Base-by-base conservation (phyloP, 1,140 invertebrate species). In the Littorina saxatilis region DNA sequence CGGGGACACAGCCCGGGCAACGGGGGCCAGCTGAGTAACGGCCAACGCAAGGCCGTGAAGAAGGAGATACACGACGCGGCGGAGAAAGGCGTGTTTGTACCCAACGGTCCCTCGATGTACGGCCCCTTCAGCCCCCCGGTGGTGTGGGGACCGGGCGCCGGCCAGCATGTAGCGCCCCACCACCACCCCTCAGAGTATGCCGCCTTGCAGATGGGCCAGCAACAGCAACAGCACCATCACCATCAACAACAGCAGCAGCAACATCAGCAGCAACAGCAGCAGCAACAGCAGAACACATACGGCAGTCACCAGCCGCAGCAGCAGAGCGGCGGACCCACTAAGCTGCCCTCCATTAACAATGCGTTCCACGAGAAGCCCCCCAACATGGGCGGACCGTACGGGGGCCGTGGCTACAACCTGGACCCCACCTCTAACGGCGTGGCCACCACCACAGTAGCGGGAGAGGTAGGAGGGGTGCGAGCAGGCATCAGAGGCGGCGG, bases 111-210 rank as follows among this genome's bases (percentile, higher is more conserved):
- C 23, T 68, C 80, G 2, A 43, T 70, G 74, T 82, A 82, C 61
- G 73, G 61, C 23, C 73, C 73, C 27, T 82, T 68, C 63, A 76
- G 66, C n/a, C 37, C 73, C 11, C 50, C 80, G 1, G 43, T 82
- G 29, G 17, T 75, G 58, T 82, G 80, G 80, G 80, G 74, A 32
- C 76, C 76, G 13, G 39, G 27, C 39, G 39, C 27, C 17, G 50
- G 55, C 15, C 55, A 63, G 55, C n/a, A n/a, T n/a, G n/a, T n/a
- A n/a, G n/a, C n/a, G n/a, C 70, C 39, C 35, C 4, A 43, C 23
- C 58, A 61, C 58, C 70, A 73, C 40, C 39, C 39, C 23, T 3
- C 37, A 4, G n/a, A 47, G 40, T 29, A 13, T n/a, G 32, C 1
- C 70, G 20, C 40, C 37, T 23, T 40, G 37, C 37, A 43, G 68